phyloP scores from a whole-genome alignment of 2,797 vertebrate species.

The Melanotaenia nigrans region DNA sequence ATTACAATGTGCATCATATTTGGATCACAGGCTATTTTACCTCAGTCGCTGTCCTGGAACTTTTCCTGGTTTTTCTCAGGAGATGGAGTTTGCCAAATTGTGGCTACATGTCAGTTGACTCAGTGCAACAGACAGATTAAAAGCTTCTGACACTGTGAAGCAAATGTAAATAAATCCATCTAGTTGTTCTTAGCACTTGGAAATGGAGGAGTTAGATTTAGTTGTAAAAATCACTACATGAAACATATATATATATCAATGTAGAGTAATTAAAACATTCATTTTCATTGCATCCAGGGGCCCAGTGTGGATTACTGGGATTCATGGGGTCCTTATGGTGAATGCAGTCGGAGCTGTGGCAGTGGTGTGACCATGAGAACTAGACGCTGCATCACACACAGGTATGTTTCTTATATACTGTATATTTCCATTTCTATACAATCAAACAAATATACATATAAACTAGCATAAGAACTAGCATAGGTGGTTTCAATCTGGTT shows the following conservation, averaged over 20 bases:
- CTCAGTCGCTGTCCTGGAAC: background rate
- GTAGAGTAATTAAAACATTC: background rate
- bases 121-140: background rate
- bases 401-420: conserved; percentile 73
- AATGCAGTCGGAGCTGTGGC: conserved; percentile 93
- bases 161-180: too few species aligned
- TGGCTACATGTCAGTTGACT: background rate
- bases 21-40: background rate
- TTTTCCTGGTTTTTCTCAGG: background rate
- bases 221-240: background rate
- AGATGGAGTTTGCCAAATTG: background rate
- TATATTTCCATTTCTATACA: background rate
- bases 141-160: background rate
- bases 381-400: conserved; percentile 87
- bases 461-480: background rate
- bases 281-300: conserved; percentile 53
- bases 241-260: too few species aligned
- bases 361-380: conserved; percentile 87
- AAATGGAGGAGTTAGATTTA: background rate
- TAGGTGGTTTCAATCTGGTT: too few species aligned
- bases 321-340: conserved; percentile 87
- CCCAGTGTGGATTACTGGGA: conserved; percentile 86
- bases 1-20: background rate
- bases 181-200: too few species aligned
- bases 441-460: background rate